A percentile compares a stretch with the other conserved stretches of the same genome.
phyloP scores from a whole-genome alignment of 2,888 invertebrate species.

The Acleris holmiana region DNA sequence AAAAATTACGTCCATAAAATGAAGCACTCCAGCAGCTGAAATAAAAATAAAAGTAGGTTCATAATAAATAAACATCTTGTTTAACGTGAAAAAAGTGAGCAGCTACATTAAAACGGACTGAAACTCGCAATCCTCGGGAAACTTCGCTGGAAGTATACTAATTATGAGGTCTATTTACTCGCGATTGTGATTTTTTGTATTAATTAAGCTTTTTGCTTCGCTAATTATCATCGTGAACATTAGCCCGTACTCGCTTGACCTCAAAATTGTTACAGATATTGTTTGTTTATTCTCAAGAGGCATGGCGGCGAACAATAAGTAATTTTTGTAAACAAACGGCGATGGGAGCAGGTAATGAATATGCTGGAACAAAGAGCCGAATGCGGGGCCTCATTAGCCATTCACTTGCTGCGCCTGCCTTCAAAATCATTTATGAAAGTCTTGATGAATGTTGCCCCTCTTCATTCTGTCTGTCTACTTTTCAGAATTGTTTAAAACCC shows the following conservation, averaged over 20 bases:
- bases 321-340: conserved; percentile 68
- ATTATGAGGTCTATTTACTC: conserved; percentile 34
- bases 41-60: not conserved
- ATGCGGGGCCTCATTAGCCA: conserved; percentile 74
- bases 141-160: conserved; percentile 28
- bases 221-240: conserved; percentile 65
- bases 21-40: not conserved
- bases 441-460: conserved; percentile 68
- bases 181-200: conserved; percentile 47
- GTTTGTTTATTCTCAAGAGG: conserved; percentile 67
- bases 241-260: conserved; percentile 66
- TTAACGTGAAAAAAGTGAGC: conserved; percentile 14
- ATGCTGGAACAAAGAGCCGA: conserved; percentile 74
- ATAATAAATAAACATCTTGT: conserved; percentile 12
- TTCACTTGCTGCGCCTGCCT: conserved; percentile 70
- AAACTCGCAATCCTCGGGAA: conserved; percentile 22
- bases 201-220: conserved; percentile 63
- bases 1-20: not conserved
- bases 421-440: conserved; percentile 76
- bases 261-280: conserved; percentile 74
- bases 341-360: conserved; percentile 76
- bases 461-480: conserved; percentile 52
- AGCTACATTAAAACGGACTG: conserved; percentile 17
- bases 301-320: conserved; percentile 62
- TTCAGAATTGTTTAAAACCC: conserved; percentile 50